Evolutionary conservation across 2,888 invertebrate species (phyloP), one percentile per base, ranked within the genome.

Genomic region (Microplitis manilae): DNA sequence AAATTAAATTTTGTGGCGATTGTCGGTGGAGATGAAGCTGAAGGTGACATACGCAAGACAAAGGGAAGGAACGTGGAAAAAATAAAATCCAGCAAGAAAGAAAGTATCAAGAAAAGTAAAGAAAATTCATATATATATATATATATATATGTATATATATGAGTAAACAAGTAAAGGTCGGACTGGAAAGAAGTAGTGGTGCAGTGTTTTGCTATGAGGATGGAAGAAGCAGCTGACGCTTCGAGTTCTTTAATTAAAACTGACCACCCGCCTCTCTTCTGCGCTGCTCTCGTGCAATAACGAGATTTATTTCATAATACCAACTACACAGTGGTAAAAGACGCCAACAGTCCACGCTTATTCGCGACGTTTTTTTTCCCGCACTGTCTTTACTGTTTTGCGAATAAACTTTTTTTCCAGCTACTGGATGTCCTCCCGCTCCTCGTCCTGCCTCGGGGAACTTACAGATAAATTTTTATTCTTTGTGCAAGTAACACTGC

Each of bases 191-290:
- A 69, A 71, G 75, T 77, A 50, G 38, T 72, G 62, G 62, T 72
- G 79, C 73, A 78, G 76, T 71, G 73, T 50, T 50, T 50, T 50
- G 50, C 50, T 13, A 50, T 13, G 50, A 13, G 13, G 79, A 81
- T 81, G 82, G 83, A 85, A 83, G 84, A 82, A 87, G 85, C 88
- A 88, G 88, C 88, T 88, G 88, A 87, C 88, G 88, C 86, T 79
- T 73, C 20, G 59, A 88, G 87, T 87, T 87, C 88, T 88, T 88
- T 88, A 88, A 88, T 88, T 88, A 87, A 87, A 88, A 88, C 87
- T 87, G 87, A 86, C 87, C 87, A 84, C 85, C 84, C 81, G 79
- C 85, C 84, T 86, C 85, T 86, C 85, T 86, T 87, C 85, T 83
- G 82, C 82, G 76, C 77, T 75, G 15, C 15, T 60, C 79, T 83